phyloP scores from a whole-genome alignment of 2,888 invertebrate species.

The Hyposoter didymator region DNA sequence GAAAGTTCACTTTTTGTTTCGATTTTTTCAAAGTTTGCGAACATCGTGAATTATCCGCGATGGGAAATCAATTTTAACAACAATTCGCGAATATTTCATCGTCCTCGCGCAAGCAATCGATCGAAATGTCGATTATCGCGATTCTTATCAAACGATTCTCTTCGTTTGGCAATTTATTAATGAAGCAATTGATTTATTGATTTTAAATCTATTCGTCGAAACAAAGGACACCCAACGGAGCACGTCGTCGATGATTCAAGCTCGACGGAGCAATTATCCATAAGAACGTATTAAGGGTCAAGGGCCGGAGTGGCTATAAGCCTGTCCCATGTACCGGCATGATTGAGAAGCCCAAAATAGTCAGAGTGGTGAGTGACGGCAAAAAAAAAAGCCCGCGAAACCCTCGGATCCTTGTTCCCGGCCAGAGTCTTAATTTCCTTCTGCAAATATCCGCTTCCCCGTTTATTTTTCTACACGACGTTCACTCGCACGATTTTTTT shows the following conservation, averaged over 20 bases:
- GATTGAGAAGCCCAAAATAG: conserved; percentile 82
- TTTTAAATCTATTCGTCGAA: neutral
- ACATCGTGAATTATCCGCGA: no score
- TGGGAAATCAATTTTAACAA: neutral
- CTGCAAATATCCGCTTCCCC: conserved; percentile 14
- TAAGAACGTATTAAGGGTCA: conserved; percentile 10
- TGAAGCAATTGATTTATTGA: neutral
- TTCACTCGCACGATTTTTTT: conserved; percentile 54
- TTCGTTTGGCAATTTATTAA: neutral
- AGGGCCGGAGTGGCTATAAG: conserved; percentile 57
- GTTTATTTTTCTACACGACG: conserved; percentile 48
- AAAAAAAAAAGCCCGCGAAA: neutral
- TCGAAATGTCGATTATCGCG: neutral
- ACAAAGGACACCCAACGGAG: neutral
- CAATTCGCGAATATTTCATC: neutral
- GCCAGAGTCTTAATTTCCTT: neutral
- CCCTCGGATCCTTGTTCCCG: neutral
- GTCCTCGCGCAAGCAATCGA: neutral
- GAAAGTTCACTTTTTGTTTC: neutral
- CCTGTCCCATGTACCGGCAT: conserved; percentile 75
- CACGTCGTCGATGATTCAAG: conserved; percentile 26
- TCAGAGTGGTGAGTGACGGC: conserved; percentile 78
- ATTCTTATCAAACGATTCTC: neutral
- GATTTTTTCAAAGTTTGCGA: no score
- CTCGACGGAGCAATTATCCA: conserved; percentile 35